phyloP scores from a whole-genome alignment of 2,797 vertebrate genomes.

The Sphenopsis melanotis region DNA sequence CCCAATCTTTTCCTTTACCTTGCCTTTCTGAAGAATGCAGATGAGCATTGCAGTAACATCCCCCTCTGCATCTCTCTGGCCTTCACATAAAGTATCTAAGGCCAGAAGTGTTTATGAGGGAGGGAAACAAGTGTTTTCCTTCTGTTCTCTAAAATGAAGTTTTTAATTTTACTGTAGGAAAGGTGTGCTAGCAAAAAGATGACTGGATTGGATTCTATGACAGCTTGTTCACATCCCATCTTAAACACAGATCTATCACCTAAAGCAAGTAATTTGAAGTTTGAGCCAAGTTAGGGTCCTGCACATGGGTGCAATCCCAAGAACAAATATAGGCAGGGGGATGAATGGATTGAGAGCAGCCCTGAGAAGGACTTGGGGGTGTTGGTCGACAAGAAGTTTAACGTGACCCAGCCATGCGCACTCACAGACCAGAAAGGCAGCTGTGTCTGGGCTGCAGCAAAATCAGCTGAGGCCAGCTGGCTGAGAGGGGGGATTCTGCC shows the following conservation, averaged over 20 bases:
- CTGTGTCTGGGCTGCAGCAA: not conserved
- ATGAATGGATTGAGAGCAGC: not conserved
- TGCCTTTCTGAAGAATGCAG: not conserved
- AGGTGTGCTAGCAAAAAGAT: not conserved
- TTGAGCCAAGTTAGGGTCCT: not conserved
- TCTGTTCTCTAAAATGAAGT: not conserved
- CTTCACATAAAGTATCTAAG: not conserved
- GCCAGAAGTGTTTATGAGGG: not conserved
- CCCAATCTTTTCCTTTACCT: not conserved
- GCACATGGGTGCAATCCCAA: not conserved
- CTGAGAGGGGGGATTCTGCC: not conserved
- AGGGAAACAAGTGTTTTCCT: not conserved
- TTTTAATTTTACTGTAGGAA: not conserved
- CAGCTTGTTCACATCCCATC: not conserved
- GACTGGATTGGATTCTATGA: not conserved
- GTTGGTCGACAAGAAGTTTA: not conserved
- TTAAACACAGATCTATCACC: not conserved
- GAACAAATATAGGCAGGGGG: not conserved
- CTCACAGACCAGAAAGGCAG: not conserved
- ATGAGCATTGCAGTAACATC: not conserved
- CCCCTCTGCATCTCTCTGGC: not conserved
- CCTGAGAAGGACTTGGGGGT: not conserved
- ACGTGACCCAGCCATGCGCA: not conserved
- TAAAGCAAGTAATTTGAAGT: not conserved
- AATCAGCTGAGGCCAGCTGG: not conserved